Conservation (phyloP, 1,140 invertebrate genomes). For the Telenomus remus region DNA sequence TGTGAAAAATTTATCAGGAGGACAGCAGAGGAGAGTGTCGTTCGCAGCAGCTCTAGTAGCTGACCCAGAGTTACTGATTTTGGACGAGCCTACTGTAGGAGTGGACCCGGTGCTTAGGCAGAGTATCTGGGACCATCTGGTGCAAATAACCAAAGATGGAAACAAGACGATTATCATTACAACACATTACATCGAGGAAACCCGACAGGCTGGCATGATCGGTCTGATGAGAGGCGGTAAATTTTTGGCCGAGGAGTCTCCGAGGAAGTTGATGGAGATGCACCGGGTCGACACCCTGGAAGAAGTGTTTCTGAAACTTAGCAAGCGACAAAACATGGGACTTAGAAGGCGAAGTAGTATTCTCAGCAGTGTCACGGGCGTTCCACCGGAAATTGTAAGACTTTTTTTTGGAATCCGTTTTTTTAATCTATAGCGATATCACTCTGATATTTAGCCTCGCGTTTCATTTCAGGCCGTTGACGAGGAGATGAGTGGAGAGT, state of each 20-base stretch:
- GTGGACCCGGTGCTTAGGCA: conserved; percentile 95
- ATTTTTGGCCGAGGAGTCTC: conserved; percentile 93
- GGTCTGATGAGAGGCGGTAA: conserved; percentile 94
- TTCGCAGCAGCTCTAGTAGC: conserved; percentile 91
- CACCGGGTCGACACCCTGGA: conserved; percentile 89
- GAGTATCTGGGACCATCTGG: conserved; percentile 96
- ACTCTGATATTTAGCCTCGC: too few relatives aligned
- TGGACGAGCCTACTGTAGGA: conserved; percentile 96
- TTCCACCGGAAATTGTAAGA: conserved; percentile 72
- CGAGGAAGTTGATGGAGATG: conserved; percentile 84
- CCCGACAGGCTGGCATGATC: conserved; percentile 91
- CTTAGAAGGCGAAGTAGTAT: conserved; percentile 86
- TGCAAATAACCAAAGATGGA: conserved; percentile 90
- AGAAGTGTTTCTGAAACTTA: conserved; percentile 94
- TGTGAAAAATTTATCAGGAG: conserved; percentile 91
- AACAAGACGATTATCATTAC: conserved; percentile 96
- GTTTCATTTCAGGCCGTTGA: conserved; percentile 76
- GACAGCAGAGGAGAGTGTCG: conserved; percentile 91
- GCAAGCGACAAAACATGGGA: conserved; percentile 86
- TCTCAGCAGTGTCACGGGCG: conserved; percentile 80
- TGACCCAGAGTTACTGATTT: conserved; percentile 91
- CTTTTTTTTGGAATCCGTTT: too few relatives aligned
- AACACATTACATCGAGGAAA: conserved; percentile 98
- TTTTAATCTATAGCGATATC: too few relatives aligned
- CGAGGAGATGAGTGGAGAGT: conserved; percentile 89